phyloP scores from a whole-genome alignment of 2,797 vertebrate species.

The Toxotes lorentzi region DNA sequence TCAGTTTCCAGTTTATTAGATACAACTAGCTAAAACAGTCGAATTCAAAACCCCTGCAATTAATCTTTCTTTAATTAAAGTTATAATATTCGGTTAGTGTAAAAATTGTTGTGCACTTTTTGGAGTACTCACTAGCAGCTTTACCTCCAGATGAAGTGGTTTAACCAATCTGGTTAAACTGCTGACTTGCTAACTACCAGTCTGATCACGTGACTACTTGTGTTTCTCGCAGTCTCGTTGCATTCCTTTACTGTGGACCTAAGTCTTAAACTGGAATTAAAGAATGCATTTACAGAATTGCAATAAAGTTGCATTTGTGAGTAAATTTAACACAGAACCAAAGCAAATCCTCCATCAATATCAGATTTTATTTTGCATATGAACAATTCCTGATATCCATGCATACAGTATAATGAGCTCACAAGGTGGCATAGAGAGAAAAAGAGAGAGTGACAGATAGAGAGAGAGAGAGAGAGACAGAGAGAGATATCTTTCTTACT shows the following conservation, averaged over 20 bases:
- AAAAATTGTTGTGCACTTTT: not conserved
- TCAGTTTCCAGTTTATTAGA: not conserved
- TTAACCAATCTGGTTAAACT: not conserved
- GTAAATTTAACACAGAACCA: conserved; percentile 35
- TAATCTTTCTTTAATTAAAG: not conserved
- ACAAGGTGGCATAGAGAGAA: conserved; percentile 52
- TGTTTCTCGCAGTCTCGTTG: too few relatives aligned
- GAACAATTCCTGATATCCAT: conserved; percentile 81
- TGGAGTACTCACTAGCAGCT: not conserved
- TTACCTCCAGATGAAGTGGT: not conserved
- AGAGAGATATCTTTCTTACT: conserved; percentile 52
- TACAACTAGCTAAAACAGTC: not conserved
- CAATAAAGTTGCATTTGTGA: not conserved
- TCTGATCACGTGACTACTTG: not conserved
- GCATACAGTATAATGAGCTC: conserved; percentile 79
- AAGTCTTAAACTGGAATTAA: not conserved
- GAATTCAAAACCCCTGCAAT: not conserved
- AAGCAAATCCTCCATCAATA: conserved; percentile 63
- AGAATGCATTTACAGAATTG: not conserved
- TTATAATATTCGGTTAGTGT: not conserved
- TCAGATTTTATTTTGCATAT: conserved; percentile 83
- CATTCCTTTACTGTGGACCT: too few relatives aligned
- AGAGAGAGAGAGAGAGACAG: conserved; percentile 34
- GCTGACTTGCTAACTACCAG: not conserved
- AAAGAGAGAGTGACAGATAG: conserved; percentile 10